Conservation (phyloP, 2,888 invertebrate species). For the Dioctria linearis region DNA sequence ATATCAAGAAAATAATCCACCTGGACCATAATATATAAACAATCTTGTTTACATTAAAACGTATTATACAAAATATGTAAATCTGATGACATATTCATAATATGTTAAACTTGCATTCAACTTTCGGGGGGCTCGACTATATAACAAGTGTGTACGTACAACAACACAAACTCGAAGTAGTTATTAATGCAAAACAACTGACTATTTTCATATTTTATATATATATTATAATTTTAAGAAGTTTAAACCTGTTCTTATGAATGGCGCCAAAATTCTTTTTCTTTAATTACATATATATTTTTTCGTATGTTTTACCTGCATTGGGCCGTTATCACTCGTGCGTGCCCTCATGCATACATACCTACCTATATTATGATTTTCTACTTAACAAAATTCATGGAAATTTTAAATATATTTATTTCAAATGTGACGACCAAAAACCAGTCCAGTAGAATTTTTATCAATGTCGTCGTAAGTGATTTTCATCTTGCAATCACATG, state of each 20-base stretch:
- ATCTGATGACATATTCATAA: not conserved
- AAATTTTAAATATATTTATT: constrained; percentile 30
- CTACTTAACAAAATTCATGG: constrained; percentile 20
- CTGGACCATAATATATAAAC: constrained; percentile 26
- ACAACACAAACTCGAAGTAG: not conserved
- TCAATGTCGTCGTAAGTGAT: constrained; percentile 5
- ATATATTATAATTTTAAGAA: no score
- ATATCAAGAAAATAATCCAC: not conserved
- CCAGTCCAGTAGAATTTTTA: not conserved
- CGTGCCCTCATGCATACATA: not conserved
- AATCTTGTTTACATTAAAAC: constrained; percentile 7
- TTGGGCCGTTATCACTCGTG: not conserved
- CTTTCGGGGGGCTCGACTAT: constrained; percentile 24
- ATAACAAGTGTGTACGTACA: not conserved
- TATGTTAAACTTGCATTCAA: not conserved
- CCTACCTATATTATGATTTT: no score
- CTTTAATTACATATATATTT: no score
- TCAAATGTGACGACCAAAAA: not conserved
- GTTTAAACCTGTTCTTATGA: not conserved
- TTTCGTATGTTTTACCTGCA: not conserved
- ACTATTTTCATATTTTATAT: no score
- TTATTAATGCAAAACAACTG: not conserved
- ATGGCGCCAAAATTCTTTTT: not conserved
- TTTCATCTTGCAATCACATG: constrained; percentile 28
- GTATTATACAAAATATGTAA: constrained; percentile 10